phyloP scores from a whole-genome alignment of 2,113 vertebrate genomes.

The Colistium nudipinnis region DNA sequence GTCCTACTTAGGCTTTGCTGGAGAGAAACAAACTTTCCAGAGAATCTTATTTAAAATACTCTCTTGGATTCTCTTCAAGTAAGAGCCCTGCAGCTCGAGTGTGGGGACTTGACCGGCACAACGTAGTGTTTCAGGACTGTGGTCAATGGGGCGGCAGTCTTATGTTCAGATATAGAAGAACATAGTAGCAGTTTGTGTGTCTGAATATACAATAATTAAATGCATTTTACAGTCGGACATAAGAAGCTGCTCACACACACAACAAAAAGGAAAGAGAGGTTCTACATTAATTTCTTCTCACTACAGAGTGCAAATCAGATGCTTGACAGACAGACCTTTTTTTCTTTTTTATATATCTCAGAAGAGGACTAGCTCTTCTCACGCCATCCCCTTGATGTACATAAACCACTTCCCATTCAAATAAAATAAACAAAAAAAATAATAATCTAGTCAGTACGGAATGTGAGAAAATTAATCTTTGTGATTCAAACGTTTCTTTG shows the following conservation, averaged over 20 bases:
- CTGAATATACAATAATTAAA: constrained; percentile 94
- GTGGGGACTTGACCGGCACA: constrained; percentile 68
- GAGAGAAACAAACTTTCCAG: constrained; percentile 75
- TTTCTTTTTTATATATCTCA: constrained; percentile 76
- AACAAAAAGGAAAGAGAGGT: constrained; percentile 86
- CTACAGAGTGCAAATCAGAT: constrained; percentile 99
- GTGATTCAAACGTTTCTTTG: constrained; percentile 85
- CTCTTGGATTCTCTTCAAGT: constrained; percentile 78
- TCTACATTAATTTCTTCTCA: constrained; percentile 92
- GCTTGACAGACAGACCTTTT: constrained; percentile 90
- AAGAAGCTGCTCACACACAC: constrained; percentile 94
- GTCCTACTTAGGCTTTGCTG: constrained; percentile 89
- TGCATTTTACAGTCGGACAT: constrained; percentile 91
- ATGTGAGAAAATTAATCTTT: constrained; percentile 91
- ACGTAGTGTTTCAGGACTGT: constrained; percentile 91
- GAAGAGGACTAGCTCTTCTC: constrained; percentile 82
- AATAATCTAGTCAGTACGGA: constrained; percentile 89
- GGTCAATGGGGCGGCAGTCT: constrained; percentile 84
- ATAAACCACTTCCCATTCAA: constrained; percentile 81
- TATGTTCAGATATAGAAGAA: constrained; percentile 85
- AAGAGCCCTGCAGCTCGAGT: constrained; percentile 42
- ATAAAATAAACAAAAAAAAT: constrained; percentile 83
- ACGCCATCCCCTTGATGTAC: constrained; percentile 74
- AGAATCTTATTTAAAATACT: constrained; percentile 81
- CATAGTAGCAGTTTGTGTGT: constrained; percentile 79